Conservation (phyloP, 2,888 invertebrate genomes). For the Papilio elwesi region DNA sequence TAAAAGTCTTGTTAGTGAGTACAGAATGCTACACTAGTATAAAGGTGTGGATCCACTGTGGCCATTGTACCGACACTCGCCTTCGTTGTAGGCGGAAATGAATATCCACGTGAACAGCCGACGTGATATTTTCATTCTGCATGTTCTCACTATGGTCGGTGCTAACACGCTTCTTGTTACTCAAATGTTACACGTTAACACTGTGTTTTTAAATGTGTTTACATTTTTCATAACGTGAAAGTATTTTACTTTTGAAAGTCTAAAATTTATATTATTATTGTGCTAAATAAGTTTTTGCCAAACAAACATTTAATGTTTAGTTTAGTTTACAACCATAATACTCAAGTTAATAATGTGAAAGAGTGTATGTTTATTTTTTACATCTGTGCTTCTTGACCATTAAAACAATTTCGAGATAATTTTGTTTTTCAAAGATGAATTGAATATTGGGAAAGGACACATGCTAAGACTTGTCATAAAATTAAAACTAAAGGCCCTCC, state of each 20-base stretch:
- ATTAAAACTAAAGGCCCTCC: no score
- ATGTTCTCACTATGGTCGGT: conserved; percentile 15
- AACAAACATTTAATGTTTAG: no score
- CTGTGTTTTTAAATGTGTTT: not conserved
- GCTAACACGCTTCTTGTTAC: conserved; percentile 5
- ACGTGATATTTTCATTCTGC: conserved; percentile 18
- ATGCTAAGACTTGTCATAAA: no score
- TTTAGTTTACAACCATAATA: no score
- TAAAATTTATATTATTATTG: not conserved
- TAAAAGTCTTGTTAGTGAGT: no score
- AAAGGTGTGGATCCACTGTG: not conserved
- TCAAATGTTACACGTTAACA: conserved; percentile 3
- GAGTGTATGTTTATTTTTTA: no score
- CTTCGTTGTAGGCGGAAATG: conserved; percentile 26
- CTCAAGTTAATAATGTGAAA: no score
- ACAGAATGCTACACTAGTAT: not conserved
- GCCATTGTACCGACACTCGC: conserved; percentile 15
- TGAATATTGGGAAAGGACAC: no score
- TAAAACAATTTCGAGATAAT: no score
- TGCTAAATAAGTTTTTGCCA: no score
- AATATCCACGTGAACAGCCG: conserved; percentile 22
- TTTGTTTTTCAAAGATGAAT: no score
- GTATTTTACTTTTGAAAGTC: not conserved
- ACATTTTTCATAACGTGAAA: conserved; percentile 1
- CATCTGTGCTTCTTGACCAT: no score